Evolutionary conservation across 2,888 invertebrate species (phyloP), one percentile per base, ranked within the genome.

Genomic region (Drosophila aldrichi): DNA sequence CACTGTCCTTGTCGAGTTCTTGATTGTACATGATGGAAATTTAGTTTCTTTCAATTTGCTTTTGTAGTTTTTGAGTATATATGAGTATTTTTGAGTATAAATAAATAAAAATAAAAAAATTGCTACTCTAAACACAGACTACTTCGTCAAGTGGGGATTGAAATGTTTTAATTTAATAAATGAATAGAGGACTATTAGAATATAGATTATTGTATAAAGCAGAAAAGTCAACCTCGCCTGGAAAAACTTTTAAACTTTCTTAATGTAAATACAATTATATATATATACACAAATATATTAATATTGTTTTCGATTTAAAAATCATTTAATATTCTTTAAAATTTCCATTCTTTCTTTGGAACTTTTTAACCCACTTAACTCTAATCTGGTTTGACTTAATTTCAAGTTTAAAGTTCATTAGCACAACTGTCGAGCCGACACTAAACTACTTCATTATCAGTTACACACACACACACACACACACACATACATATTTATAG

Each of bases 371-470:
- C 48, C 48, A 18, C 29, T 49, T 32, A 49, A 32, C 48, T 49
- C 7, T 49, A 34, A 49, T 34, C 49, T 34, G 18, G 18, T 49
- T 49, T 49, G 32, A 32, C 18, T 49, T 18, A 2, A 49, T 55
- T 72, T 70, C 77, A 82, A 72, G 81, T 77, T 82, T 69, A 86
- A 58, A 82, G 86, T 74, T 80, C 69, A 70, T 43, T n/a, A 46
- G 43, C 51, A 51, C 44, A 65, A 56, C 44, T 32, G 12, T 18
- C 18, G 32, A 32, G 48, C 29, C 29, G 32, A 10, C 82, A 10
- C 82, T 73, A 70, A 64, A 70, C 54, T 69, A 66, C 51, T 52
- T 36, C 34, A 52, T 36, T 36, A 36, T 16, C 52, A 36, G 10
- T 38, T 36, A 16, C 5, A 25, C 29, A 14, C 20, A 44, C 0